Conservation (phyloP, 2,797 vertebrate genomes). For the Ctenosaura bakeri region DNA sequence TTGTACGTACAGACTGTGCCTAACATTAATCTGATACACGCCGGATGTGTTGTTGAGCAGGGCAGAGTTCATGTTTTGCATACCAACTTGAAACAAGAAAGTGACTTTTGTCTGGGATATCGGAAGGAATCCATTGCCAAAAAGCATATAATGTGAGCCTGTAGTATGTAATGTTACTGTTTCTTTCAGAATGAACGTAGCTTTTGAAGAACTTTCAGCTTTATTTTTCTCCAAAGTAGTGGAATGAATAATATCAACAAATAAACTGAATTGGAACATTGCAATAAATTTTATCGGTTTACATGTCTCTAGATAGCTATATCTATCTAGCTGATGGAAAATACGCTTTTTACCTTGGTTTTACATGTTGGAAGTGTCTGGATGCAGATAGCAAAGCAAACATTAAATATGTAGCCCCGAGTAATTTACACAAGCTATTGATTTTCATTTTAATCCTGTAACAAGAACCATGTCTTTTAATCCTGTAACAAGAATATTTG, state of each 20-base stretch:
- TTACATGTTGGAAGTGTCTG: conserved; percentile 56
- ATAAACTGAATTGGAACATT: conserved; percentile 73
- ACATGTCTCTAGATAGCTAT: conserved; percentile 50
- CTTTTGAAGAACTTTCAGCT: conserved; percentile 51
- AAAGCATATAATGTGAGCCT: conserved; percentile 28
- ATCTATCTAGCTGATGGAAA: background rate
- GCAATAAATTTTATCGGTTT: conserved; percentile 65
- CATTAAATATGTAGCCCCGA: conserved; percentile 31
- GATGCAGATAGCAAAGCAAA: conserved; percentile 35
- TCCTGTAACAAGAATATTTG: conserved; percentile 19
- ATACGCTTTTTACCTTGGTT: background rate
- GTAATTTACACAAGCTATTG: background rate
- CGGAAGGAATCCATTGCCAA: conserved; percentile 35
- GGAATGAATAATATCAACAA: conserved; percentile 71
- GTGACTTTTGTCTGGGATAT: conserved; percentile 49
- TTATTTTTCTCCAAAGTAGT: conserved; percentile 72
- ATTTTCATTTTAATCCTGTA: background rate
- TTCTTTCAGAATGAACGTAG: conserved; percentile 58
- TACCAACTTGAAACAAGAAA: conserved; percentile 58
- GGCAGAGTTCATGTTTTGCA: conserved; percentile 53
- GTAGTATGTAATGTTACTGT: conserved; percentile 38
- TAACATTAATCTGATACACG: conserved; percentile 1
- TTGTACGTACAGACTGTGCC: fast-evolving
- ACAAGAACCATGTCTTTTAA: too few relatives aligned
- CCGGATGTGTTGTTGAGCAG: conserved; percentile 48